Evolutionary conservation across 2,888 invertebrate species (phyloP), one percentile per base, ranked within the genome.

Genomic region (Mythimna albipuncta): DNA sequence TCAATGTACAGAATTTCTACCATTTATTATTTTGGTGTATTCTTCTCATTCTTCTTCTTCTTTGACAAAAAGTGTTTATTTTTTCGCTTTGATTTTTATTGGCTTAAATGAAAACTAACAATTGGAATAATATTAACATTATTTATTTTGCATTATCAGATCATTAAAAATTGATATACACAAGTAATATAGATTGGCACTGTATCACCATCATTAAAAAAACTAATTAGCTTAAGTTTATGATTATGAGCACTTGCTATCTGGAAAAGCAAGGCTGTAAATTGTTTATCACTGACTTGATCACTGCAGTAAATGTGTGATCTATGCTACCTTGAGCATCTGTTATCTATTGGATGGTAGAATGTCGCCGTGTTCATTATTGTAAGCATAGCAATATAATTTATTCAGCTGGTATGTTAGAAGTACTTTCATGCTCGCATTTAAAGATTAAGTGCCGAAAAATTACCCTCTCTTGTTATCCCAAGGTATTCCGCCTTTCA

Each of bases 91-190:
- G 73, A 85, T 81, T 86, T 81, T 82, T 81, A 85, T 92, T 91
- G 89, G 87, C 90, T 91, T 93, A 92, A 93, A 91, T 80, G 85
- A 87, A 71, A 92, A 94, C 94, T 94, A 94, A 95, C 93, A 87
- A 89, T 87, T 87, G 88, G 87, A 90, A 83, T 89, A 92, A 93
- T 47, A 47, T 77, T 81, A 86, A 80, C 79, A 85, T 84, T 88
- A 88, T 90, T 92, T 91, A 88, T 90, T 92, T 93, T 91, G 91
- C 92, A 91, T 90, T 81, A 88, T 89, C 88, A 82, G 84, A 85
- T 85, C 91, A 92, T 92, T 82, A 84, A 85, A 90, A 88, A 87
- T 86, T 87, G 87, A 79, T 57, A 69, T 68, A 38, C 81, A 87
- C 85, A 87, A 88, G 84, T 89, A 89, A 82, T 75, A 87, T 89